Percentiles rank a stretch among this genome's conserved stretches.
phyloP scores from a whole-genome alignment of 2,113 vertebrate genomes.

The Lutjanus erythropterus region DNA sequence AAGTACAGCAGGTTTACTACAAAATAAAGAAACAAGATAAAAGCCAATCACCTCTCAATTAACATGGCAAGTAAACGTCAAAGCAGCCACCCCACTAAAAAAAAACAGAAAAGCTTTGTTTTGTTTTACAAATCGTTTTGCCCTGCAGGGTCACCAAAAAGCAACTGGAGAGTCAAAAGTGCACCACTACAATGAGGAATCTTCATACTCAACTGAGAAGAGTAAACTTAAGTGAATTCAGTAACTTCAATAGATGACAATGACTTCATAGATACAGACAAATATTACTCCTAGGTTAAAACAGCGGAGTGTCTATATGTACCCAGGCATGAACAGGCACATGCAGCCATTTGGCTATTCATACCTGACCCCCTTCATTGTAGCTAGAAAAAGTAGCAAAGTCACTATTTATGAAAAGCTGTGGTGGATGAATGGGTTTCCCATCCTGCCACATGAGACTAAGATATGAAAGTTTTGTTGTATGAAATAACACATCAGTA shows the following conservation, averaged over 20 bases:
- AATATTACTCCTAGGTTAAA: constrained; percentile 32
- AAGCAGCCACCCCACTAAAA: constrained; percentile 64
- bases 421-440: too few relatives aligned
- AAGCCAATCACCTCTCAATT: constrained; percentile 47
- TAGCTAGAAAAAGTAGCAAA: too few relatives aligned
- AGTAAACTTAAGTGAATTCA: constrained; percentile 43
- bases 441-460: too few relatives aligned
- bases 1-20: constrained; percentile 66
- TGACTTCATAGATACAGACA: constrained; percentile 59
- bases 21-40: constrained; percentile 53
- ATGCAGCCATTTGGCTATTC: too few relatives aligned
- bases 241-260: constrained; percentile 34
- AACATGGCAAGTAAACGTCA: constrained; percentile 52
- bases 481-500: too few relatives aligned
- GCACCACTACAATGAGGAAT: constrained; percentile 62
- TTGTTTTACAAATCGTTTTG: constrained; percentile 53
- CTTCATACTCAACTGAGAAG: constrained; percentile 31
- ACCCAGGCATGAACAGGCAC: too few relatives aligned
- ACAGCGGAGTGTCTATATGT: too few relatives aligned
- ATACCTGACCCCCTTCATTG: too few relatives aligned
- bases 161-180: constrained; percentile 61
- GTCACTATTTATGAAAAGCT: too few relatives aligned
- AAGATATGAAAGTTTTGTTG: too few relatives aligned
- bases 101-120: constrained; percentile 53
- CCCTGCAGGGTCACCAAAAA: constrained; percentile 54